Percentiles rank a stretch among this genome's conserved stretches.
These are phyloP conservation scores for Rhadinocentrus ornatus DNA, from an alignment of 2,797 vertebrate genomes.

Conservation along the genomic window DNA sequence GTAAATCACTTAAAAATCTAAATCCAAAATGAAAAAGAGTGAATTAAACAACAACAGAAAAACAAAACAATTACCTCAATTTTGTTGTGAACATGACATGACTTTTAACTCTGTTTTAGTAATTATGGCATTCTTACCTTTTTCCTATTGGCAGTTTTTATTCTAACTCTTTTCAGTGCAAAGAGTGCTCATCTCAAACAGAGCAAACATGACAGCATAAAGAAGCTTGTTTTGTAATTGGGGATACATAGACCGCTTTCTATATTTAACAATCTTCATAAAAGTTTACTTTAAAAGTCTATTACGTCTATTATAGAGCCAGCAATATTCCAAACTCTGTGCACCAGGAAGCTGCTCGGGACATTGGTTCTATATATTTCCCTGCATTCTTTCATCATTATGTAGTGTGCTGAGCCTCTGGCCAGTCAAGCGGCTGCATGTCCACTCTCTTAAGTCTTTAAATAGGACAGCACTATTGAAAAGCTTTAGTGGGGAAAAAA, in stretches of 20 bases:
- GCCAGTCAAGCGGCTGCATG: conserved; percentile 60
- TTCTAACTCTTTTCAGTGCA: conserved; percentile 41
- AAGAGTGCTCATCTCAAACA: conserved; percentile 58
- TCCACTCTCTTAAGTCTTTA: conserved; percentile 55
- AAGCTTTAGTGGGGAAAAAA: conserved; percentile 13
- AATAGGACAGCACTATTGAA: conserved; percentile 55
- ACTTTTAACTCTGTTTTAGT: conserved; percentile 53
- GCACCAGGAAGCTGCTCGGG: conserved; percentile 36
- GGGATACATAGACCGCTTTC: conserved; percentile 54
- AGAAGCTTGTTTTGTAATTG: conserved; percentile 42
- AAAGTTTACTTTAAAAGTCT: conserved; percentile 62
- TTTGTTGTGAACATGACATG: conserved; percentile 32
- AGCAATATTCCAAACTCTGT: conserved; percentile 30
- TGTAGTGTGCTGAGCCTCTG: conserved; percentile 55
- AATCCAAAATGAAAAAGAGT: background rate
- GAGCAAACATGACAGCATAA: conserved; percentile 65
- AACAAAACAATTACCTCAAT: background rate
- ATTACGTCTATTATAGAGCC: conserved; percentile 62
- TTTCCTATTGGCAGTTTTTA: conserved; percentile 43
- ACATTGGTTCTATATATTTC: conserved; percentile 70
- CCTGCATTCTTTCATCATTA: conserved; percentile 73
- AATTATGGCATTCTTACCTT: conserved; percentile 37
- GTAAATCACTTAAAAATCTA: background rate
- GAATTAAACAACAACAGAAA: conserved; percentile 16
- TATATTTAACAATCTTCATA: conserved; percentile 59